Conservation (phyloP, 2,797 vertebrate genomes). For the Dipus sagitta region DNA sequence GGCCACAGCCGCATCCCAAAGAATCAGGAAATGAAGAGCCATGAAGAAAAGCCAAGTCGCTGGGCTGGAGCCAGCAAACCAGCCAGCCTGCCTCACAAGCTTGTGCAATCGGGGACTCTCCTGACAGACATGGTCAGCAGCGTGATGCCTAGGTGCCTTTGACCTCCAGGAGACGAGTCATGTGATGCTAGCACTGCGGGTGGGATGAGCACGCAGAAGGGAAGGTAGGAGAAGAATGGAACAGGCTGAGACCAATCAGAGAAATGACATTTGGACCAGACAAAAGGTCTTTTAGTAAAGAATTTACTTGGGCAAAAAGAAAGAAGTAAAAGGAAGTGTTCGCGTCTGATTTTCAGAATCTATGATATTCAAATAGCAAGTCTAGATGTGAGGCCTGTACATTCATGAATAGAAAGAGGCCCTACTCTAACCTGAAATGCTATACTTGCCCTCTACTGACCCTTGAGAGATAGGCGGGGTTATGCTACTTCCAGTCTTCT, state of each 20-base stretch:
- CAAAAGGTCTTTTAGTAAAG: conserved; percentile 42
- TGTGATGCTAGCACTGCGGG: not conserved
- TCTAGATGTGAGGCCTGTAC: not conserved
- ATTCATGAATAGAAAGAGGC: not conserved
- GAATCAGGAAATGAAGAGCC: not conserved
- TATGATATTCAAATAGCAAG: not conserved
- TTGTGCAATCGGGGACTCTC: rapidly evolving
- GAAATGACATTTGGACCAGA: conserved; percentile 58
- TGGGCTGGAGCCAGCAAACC: not conserved
- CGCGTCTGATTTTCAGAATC: not conserved
- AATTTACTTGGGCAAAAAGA: conserved; percentile 13
- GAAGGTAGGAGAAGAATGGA: not conserved
- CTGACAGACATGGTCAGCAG: not conserved
- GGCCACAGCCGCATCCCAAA: not conserved
- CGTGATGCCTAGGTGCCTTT: conserved; percentile 44
- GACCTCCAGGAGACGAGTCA: not conserved
- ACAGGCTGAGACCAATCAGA: conserved; percentile 37
- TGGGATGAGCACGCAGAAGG: rapidly evolving
- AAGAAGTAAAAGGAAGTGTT: not conserved
- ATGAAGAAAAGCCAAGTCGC: conserved; percentile 12
- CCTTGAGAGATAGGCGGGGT: not conserved
- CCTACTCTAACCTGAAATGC: not conserved
- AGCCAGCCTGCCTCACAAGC: not conserved
- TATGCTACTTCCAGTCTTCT: conserved; percentile 32
- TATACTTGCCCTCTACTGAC: not conserved